A percentile compares a stretch with the other conserved stretches of the same genome.
Conservation (phyloP, 2,888 invertebrate genomes). For the Philopedon plagiatum region DNA sequence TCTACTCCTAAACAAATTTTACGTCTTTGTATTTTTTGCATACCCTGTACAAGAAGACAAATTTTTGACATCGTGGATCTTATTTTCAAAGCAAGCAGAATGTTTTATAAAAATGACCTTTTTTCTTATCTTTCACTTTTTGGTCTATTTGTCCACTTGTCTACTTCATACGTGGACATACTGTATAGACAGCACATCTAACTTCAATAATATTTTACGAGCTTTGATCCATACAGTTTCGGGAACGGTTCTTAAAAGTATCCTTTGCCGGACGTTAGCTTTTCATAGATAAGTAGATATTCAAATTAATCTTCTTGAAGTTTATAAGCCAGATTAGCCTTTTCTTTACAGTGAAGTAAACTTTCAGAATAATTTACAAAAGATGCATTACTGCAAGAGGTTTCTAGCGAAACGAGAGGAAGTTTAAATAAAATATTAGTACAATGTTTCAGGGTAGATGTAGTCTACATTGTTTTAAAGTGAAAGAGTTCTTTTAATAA, state of each 20-base stretch:
- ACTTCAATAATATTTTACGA: neutral
- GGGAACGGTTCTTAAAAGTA: neutral
- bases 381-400: slow-evolving; percentile 22
- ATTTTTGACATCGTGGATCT: no score
- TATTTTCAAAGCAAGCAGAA: no score
- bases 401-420: neutral
- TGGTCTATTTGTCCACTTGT: no score
- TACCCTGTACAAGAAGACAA: no score
- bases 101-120: no score
- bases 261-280: neutral
- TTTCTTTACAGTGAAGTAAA: slow-evolving; percentile 18
- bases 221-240: neutral
- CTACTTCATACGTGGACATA: no score
- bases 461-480: slow-evolving; percentile 7
- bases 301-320: slow-evolving; percentile 22
- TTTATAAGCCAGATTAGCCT: slow-evolving; percentile 20
- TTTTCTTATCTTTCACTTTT: no score
- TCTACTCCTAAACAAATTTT: no score
- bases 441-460: neutral
- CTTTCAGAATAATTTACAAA: slow-evolving; percentile 11
- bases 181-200: no score
- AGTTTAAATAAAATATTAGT: slow-evolving; percentile 10
- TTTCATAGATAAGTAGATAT: slow-evolving; percentile 16
- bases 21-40: no score
- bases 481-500: no score